Conservation (phyloP, 2,113 vertebrate species). For the Sinosuthora webbiana region DNA sequence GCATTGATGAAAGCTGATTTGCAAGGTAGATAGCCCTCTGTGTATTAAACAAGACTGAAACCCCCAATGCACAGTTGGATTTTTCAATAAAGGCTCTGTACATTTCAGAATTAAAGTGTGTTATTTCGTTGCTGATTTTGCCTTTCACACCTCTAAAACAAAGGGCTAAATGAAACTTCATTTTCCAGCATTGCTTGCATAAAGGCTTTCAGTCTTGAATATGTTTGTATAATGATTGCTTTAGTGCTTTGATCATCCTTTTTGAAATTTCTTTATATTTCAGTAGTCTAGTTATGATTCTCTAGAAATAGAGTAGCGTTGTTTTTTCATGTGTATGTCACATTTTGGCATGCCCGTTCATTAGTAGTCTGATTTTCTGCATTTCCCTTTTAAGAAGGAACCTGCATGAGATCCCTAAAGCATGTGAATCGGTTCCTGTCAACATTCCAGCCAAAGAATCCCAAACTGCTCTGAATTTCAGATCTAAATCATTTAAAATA, state of each 20-base stretch:
- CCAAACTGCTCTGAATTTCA: background rate
- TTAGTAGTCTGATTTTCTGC: constrained; percentile 54
- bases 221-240: constrained; percentile 75
- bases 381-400: constrained; percentile 36
- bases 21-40: constrained; percentile 95
- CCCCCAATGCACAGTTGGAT: constrained; percentile 64
- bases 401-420: constrained; percentile 74
- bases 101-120: constrained; percentile 32
- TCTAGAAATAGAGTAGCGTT: constrained; percentile 73
- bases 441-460: constrained; percentile 67
- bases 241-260: constrained; percentile 72
- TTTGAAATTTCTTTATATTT: constrained; percentile 59
- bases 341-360: constrained; percentile 71
- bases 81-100: constrained; percentile 46
- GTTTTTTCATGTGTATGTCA: constrained; percentile 64
- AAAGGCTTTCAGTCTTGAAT: constrained; percentile 81
- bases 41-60: constrained; percentile 88
- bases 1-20: constrained; percentile 99
- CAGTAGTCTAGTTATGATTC: constrained; percentile 68
- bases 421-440: constrained; percentile 77
- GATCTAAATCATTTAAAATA: constrained; percentile 12
- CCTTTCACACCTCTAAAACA: constrained; percentile 19
- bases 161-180: constrained; percentile 11
- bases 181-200: constrained; percentile 73
- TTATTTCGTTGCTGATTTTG: constrained; percentile 42